A percentile compares a stretch with the other conserved stretches of the same genome.
These are phyloP conservation scores for Chlorodrepanis virens DNA, from an alignment of 2,113 vertebrate species.

Conservation along the genomic window DNA sequence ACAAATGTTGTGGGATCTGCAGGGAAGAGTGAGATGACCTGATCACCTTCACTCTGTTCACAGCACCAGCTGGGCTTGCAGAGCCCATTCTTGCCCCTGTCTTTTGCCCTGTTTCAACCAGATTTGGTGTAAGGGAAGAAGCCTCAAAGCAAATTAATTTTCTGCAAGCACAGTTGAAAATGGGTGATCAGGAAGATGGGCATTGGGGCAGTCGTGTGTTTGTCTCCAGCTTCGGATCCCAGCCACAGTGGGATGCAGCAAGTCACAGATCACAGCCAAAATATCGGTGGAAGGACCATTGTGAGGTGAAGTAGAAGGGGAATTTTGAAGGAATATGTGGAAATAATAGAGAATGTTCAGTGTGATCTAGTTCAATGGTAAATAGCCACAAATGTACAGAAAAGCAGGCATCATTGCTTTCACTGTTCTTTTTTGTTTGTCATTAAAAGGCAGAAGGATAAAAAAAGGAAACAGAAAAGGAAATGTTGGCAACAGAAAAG, in stretches of 20 bases:
- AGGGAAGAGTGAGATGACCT: neutral
- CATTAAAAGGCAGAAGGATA: neutral
- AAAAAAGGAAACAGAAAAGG: neutral
- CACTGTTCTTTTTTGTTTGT: neutral
- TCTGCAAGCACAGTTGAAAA: neutral
- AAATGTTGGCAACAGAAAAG: neutral
- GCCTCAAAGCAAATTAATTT: neutral
- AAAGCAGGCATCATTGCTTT: neutral
- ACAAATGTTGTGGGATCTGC: neutral
- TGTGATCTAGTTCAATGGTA: neutral
- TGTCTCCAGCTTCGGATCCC: neutral
- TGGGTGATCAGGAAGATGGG: neutral
- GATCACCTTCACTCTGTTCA: neutral
- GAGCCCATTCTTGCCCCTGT: neutral
- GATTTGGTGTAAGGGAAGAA: neutral
- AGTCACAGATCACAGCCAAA: neutral
- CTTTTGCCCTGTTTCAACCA: neutral
- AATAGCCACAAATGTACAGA: neutral
- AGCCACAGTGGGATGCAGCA: fast-evolving
- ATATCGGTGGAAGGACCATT: fast-evolving
- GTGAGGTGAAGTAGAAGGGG: neutral
- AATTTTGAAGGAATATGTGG: neutral
- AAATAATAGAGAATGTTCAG: neutral
- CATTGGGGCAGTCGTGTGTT: neutral
- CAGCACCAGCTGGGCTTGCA: neutral